Base-by-base conservation (phyloP, 2,888 invertebrate species). In the Spodoptera picta region DNA sequence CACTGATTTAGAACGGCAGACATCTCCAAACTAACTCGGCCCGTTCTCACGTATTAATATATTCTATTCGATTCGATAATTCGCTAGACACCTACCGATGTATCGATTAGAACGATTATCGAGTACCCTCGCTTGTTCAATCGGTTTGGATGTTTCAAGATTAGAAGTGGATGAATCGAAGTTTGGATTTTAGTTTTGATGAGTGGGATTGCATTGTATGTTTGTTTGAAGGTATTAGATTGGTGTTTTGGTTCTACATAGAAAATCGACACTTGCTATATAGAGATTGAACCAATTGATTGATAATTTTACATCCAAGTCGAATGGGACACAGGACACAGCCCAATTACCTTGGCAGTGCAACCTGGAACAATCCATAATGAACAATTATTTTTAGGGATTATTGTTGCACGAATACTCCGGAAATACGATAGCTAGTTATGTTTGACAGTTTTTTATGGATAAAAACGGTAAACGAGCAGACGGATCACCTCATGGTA, bases 1-100 rank as follows among this genome's bases (percentile, higher is more conserved):
- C 89, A 85, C 87, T 89, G 92, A 92, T 92, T 92, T 92, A 92
- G 91, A 90, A 83, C 91, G 88, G 89, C 90, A 91, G 92, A 92
- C 92, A 92, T 93, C 91, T 82, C 85, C 82, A 81, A 82, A 81
- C 82, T 82, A 82, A 74, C 75, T 80, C 79, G 51, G 66, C 77
- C 83, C 73, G 77, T 89, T 91, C 92, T 91, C 93, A 92, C 92
- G 92, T 93, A 93, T 93, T 93, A 94, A 93, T 93, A 93, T 94
- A 93, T 93, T 93, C 92, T 90, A 92, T 92, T 92, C 91, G 91
- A 90, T 90, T 91, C 88, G 85, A 89, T 92, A 91, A 92, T 92
- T 90, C 88, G 86, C 80, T 76, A 79, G 79, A 79, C 79, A 80
- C 88, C 85, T 81, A 83, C 82, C 87, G 90, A 91, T 91, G 91